A percentile compares a stretch with the other conserved stretches of the same genome.
These are phyloP conservation scores for Xenopus borealis DNA, from an alignment of 2,113 vertebrate species.

Conservation along the genomic window DNA sequence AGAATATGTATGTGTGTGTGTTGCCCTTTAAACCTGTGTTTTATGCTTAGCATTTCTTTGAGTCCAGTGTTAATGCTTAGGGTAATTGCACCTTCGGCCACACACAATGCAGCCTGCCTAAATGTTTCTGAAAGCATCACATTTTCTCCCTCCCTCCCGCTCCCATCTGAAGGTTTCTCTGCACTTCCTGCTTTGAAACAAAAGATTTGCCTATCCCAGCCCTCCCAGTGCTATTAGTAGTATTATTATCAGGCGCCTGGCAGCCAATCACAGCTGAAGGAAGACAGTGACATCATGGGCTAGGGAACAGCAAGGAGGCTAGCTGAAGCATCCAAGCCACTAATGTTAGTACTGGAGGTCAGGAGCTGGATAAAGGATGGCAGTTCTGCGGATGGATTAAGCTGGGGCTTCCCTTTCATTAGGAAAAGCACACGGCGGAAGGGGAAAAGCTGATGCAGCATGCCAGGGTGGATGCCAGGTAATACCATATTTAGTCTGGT, in stretches of 20 bases:
- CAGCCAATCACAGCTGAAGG: constrained; percentile 67
- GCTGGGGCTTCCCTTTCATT: constrained; percentile 50
- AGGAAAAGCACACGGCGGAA: constrained; percentile 18
- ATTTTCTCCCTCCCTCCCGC: constrained; percentile 51
- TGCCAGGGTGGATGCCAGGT: constrained; percentile 77
- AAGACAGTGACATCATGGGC: constrained; percentile 78
- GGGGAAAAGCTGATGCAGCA: constrained; percentile 57
- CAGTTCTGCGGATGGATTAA: constrained; percentile 67
- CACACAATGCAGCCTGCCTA: constrained; percentile 28
- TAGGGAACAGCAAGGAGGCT: constrained; percentile 80
- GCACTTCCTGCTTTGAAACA: constrained; percentile 71
- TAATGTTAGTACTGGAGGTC: constrained; percentile 76
- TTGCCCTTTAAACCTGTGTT: neutral
- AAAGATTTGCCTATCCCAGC: constrained; percentile 72
- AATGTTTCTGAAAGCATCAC: constrained; percentile 15
- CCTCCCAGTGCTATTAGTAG: constrained; percentile 71
- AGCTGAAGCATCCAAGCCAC: constrained; percentile 76
- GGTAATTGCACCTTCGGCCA: constrained; percentile 14
- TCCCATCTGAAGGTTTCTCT: constrained; percentile 42
- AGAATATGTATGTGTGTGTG: too few relatives aligned
- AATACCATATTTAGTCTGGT: constrained; percentile 49
- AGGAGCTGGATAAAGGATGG: constrained; percentile 50
- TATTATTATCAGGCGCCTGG: constrained; percentile 70
- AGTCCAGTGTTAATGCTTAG: neutral
- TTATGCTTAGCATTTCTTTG: neutral